Conservation (phyloP, 2,888 invertebrate species). For the Willowsia nigromaculata region DNA sequence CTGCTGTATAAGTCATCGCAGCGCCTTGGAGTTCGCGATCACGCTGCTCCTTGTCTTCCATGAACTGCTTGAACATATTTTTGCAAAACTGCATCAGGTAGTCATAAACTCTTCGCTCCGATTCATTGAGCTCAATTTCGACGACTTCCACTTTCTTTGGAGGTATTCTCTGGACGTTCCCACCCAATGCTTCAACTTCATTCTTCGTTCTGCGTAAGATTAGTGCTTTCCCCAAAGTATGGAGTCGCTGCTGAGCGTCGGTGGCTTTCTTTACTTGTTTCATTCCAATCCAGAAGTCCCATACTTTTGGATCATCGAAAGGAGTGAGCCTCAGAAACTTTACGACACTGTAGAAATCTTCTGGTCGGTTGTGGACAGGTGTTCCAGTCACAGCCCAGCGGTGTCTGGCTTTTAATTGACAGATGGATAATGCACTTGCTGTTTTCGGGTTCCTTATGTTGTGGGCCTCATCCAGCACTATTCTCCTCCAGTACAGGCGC, state of each 20-base stretch:
- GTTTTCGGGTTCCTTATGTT: constrained; percentile 93
- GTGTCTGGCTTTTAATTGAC: constrained; percentile 83
- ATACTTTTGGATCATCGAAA: constrained; percentile 93
- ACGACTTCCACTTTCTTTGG: constrained; percentile 83
- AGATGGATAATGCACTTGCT: constrained; percentile 87
- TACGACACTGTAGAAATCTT: constrained; percentile 86
- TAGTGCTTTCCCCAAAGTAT: constrained; percentile 90
- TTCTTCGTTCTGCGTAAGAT: constrained; percentile 93
- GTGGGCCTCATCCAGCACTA: constrained; percentile 97
- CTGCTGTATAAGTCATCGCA: constrained; percentile 58
- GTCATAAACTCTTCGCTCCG: constrained; percentile 90
- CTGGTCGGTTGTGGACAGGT: constrained; percentile 90
- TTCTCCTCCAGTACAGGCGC: constrained; percentile 89
- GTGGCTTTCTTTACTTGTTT: constrained; percentile 83
- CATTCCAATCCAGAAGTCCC: constrained; percentile 96
- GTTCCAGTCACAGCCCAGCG: constrained; percentile 96
- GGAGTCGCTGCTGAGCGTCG: constrained; percentile 88
- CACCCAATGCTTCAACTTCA: constrained; percentile 85
- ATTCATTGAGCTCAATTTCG: constrained; percentile 84
- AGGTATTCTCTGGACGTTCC: constrained; percentile 84
- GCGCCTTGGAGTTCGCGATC: constrained; percentile 63
- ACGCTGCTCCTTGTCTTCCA: constrained; percentile 63
- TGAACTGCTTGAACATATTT: constrained; percentile 78
- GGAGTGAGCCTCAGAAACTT: constrained; percentile 93
- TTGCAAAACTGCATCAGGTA: constrained; percentile 82